Conservation (phyloP, 2,113 vertebrate genomes). For the Hemiscyllium ocellatum region DNA sequence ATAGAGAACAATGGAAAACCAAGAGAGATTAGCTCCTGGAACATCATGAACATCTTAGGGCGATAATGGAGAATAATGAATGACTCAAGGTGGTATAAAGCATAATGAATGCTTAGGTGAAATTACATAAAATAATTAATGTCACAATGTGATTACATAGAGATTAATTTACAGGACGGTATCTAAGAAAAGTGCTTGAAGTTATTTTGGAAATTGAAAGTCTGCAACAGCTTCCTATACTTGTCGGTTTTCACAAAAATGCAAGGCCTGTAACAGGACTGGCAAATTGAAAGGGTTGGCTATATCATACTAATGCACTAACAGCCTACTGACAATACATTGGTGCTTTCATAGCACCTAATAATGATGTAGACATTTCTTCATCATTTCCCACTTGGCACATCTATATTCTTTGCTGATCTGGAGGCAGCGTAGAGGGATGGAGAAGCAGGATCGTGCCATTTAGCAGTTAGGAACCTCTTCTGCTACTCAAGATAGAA, state of each 20-base stretch:
- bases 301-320: background rate
- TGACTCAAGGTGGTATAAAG: slow-evolving; percentile 1
- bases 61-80: background rate
- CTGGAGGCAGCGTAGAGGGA: background rate
- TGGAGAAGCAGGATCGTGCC: background rate
- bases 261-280: background rate
- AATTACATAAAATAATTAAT: slow-evolving; percentile 8
- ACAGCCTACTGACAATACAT: background rate
- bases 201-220: background rate
- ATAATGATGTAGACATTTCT: background rate
- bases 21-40: background rate
- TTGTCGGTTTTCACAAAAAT: background rate
- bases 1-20: background rate
- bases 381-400: background rate
- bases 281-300: background rate
- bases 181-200: background rate
- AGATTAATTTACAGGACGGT: slow-evolving; percentile 11
- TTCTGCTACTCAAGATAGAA: background rate
- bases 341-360: background rate
- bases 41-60: background rate
- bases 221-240: background rate
- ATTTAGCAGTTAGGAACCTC: background rate
- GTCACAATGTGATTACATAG: background rate
- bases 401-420: background rate
- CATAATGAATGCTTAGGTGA: slow-evolving; percentile 16